phyloP scores from a whole-genome alignment of 1,140 invertebrate genomes.

The Drosophila asahinai region DNA sequence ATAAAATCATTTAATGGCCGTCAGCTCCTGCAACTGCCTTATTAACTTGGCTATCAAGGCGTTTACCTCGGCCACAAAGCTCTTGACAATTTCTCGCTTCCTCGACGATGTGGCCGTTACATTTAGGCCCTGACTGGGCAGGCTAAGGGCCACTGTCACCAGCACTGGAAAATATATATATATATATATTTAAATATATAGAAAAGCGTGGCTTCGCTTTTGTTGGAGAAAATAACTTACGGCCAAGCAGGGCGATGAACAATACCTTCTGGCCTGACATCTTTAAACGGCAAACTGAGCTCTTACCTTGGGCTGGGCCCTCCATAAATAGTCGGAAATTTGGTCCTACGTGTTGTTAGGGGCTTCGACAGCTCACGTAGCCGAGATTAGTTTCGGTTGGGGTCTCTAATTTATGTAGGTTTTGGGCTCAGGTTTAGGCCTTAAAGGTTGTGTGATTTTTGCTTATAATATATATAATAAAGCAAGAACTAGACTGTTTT shows the following conservation, averaged over 20 bases:
- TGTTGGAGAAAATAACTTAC: constrained; percentile 17
- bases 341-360: constrained; percentile 24
- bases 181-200: background rate
- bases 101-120: constrained; percentile 3
- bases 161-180: constrained; percentile 7
- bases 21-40: constrained; percentile 28
- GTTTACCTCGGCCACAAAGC: constrained; percentile 48
- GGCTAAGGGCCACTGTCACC: constrained; percentile 8
- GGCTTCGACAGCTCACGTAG: constrained; percentile 19
- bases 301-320: background rate
- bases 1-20: constrained; percentile 1
- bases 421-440: background rate
- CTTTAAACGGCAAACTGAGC: constrained; percentile 12
- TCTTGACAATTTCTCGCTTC: constrained; percentile 33
- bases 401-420: constrained; percentile 3
- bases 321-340: constrained; percentile 38
- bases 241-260: constrained; percentile 10
- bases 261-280: constrained; percentile 27
- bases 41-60: constrained; percentile 47
- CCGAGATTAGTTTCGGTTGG: constrained; percentile 11
- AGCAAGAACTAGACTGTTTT: too few species aligned
- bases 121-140: constrained; percentile 10
- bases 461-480: too few species aligned
- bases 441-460: background rate
- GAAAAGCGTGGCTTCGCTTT: background rate